phyloP scores from a whole-genome alignment of 2,888 invertebrate genomes.

The Melipona bicolor region DNA sequence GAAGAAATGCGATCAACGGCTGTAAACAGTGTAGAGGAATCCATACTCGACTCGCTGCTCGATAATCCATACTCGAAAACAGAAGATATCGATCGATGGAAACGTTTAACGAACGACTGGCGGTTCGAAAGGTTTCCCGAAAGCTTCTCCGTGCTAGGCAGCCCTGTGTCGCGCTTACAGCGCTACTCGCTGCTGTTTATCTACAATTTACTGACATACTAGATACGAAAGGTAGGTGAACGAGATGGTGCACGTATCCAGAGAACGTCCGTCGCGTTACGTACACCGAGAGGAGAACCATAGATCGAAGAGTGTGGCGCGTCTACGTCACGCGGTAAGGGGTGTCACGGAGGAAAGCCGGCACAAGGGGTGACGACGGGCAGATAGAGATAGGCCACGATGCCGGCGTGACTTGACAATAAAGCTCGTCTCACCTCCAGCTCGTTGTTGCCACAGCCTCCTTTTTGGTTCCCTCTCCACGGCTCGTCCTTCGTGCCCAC shows the following conservation, averaged over 20 bases:
- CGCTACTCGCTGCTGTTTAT: slow-evolving; percentile 32
- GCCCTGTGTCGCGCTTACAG: not conserved
- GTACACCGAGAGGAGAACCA: slow-evolving; percentile 16
- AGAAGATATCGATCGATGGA: not conserved
- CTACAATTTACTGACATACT: slow-evolving; percentile 50
- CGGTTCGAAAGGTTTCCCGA: not conserved
- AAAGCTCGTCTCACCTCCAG: slow-evolving; percentile 80
- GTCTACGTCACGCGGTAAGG: slow-evolving; percentile 56
- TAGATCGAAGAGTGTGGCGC: slow-evolving; percentile 35
- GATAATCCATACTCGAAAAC: not conserved
- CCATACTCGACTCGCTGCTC: not conserved
- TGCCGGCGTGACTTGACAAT: slow-evolving; percentile 83
- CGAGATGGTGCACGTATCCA: slow-evolving; percentile 42
- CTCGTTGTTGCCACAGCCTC: slow-evolving; percentile 54
- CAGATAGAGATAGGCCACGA: slow-evolving; percentile 83
- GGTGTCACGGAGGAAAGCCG: slow-evolving; percentile 65
- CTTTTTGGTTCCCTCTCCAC: slow-evolving; percentile 37
- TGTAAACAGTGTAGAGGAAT: slow-evolving; percentile 49
- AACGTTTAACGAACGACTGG: not conserved
- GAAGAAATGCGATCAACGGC: slow-evolving; percentile 51
- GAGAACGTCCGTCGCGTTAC: slow-evolving; percentile 1
- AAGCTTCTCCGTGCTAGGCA: not conserved
- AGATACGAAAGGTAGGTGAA: slow-evolving; percentile 43
- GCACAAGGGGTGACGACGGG: slow-evolving; percentile 74
- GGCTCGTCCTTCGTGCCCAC: slow-evolving; percentile 53